phyloP scores from a whole-genome alignment of 2,113 vertebrate species.

The Archilochus colubris region DNA sequence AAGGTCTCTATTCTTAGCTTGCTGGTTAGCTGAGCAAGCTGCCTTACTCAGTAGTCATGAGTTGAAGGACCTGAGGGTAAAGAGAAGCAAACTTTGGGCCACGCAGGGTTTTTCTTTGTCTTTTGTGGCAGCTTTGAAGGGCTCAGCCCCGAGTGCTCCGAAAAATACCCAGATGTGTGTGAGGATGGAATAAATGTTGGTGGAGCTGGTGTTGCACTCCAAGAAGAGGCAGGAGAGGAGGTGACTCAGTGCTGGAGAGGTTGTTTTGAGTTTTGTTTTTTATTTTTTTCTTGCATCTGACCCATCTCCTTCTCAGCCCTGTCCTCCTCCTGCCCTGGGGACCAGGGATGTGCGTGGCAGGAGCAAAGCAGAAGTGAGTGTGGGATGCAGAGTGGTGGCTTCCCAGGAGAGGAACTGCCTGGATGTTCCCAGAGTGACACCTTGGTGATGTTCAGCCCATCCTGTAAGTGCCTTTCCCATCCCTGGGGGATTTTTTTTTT shows the following conservation, averaged over 20 bases:
- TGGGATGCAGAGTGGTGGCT: slow-evolving; percentile 33
- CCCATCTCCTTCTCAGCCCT: background rate
- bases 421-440: background rate
- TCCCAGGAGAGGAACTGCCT: slow-evolving; percentile 7
- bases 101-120: background rate
- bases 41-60: slow-evolving; percentile 40
- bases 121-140: background rate
- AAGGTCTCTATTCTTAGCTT: slow-evolving; percentile 68
- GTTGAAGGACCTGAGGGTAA: slow-evolving; percentile 19
- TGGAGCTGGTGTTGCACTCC: fast-evolving
- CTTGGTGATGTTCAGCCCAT: slow-evolving; percentile 25
- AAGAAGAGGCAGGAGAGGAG: background rate
- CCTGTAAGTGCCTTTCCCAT: background rate
- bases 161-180: fast-evolving
- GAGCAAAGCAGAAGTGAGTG: slow-evolving; percentile 12
- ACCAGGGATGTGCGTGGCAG: background rate
- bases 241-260: background rate
- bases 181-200: fast-evolving
- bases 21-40: slow-evolving; percentile 29
- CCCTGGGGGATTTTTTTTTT: background rate
- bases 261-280: too few relatives aligned
- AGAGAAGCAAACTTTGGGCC: background rate
- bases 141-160: fast-evolving
- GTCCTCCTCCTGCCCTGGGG: background rate
- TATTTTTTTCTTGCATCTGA: fast-evolving